Evolutionary conservation across 2,113 vertebrate species (phyloP), one percentile per base, ranked within the genome.

Genomic region (Caloenas nicobarica): DNA sequence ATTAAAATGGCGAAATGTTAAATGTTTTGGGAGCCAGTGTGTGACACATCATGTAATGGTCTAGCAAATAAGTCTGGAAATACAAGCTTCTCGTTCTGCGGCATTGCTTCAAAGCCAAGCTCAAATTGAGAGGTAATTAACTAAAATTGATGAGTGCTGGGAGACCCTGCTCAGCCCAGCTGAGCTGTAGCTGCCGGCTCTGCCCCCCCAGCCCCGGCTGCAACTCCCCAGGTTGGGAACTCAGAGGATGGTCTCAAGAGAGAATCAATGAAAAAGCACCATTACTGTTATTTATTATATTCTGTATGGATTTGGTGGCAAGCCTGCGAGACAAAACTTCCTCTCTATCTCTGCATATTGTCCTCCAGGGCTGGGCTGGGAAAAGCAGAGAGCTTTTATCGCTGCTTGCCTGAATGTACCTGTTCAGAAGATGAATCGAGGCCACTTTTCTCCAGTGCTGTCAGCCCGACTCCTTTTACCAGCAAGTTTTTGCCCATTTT

Each of bases 401-500:
- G 8, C 71, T 26, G 71, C 79, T 58, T 13, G 10, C 56, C 68
- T 81, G 42, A 38, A 48, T n/a, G 76, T 46, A 81, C 82, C 86
- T 92, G 72, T 3, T 76, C 57, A 44, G 95, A 53, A 90, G 93
- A 93, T 57, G 88, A 90, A 86, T 79, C n/a, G 86, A 94, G 28
- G 48, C 65, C 71, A 44, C 85, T 90, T 57, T 64, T 53, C 90
- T 57, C 31, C 24, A 0, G 2, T 13, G 51, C 71, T 91, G 89
- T 33, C 91, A 88, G 87, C 64, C 8, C 4, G 72, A 42, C 69
- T 93, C 42, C 44, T 91, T 90, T 90, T 6, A 29, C 56, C 69
- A 13, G 56, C 5, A 7, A 77, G 34, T 70, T 82, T 62, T 50
- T 86, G 40, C 88, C 68, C 62, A 48, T 94, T 96, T 86, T 83